A percentile compares a stretch with the other conserved stretches of the same genome.
Conservation (phyloP, 2,888 invertebrate species). For the Cheilosia grossa region DNA sequence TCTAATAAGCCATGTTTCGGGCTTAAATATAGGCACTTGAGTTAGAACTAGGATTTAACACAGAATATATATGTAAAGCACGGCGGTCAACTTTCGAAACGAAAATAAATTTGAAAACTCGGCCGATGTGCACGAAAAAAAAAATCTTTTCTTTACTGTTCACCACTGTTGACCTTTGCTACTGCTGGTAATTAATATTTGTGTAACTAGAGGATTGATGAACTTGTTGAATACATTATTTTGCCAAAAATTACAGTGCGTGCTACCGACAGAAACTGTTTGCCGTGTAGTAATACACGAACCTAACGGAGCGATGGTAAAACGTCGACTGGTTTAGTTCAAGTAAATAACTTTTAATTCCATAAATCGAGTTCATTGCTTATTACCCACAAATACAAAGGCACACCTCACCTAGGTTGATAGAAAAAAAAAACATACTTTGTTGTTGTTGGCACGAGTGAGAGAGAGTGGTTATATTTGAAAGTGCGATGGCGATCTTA, state of each 20-base stretch:
- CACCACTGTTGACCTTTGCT: constrained; percentile 40
- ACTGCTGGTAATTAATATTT: constrained; percentile 24
- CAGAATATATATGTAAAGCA: constrained; percentile 36
- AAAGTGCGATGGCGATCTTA: constrained; percentile 42
- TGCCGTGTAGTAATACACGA: constrained; percentile 42
- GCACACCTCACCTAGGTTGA: constrained; percentile 66
- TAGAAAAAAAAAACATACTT: constrained; percentile 6
- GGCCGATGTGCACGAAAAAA: neutral
- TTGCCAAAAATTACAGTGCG: constrained; percentile 9
- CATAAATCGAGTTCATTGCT: constrained; percentile 67
- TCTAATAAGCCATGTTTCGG: constrained; percentile 37
- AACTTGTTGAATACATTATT: constrained; percentile 34
- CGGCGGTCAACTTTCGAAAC: constrained; percentile 36
- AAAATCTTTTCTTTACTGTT: constrained; percentile 6
- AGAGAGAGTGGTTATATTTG: constrained; percentile 42
- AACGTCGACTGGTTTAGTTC: constrained; percentile 70
- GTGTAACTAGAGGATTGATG: constrained; percentile 19
- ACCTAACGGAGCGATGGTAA: constrained; percentile 71
- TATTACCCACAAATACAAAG: constrained; percentile 63
- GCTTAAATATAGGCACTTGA: constrained; percentile 32
- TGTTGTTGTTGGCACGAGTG: constrained; percentile 24
- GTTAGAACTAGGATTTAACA: constrained; percentile 15
- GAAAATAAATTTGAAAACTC: constrained; percentile 27
- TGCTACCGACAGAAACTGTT: constrained; percentile 48
- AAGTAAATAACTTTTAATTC: constrained; percentile 69